Base-by-base conservation (phyloP, 2,113 vertebrate genomes). In the Hepsetus odoe region DNA sequence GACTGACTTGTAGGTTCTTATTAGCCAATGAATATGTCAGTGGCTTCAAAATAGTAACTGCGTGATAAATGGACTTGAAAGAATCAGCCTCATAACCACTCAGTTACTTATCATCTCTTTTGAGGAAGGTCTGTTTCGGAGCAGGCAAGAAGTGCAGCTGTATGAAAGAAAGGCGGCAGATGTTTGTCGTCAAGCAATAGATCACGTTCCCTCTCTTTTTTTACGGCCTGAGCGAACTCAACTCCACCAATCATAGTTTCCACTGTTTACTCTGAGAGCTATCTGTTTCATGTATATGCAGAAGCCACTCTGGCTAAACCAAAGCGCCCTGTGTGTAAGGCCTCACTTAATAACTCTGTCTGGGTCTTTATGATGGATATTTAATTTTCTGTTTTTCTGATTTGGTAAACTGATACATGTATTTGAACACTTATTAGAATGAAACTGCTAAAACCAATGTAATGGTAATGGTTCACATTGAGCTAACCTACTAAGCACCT, bases 211-310 rank as follows among this genome's bases (percentile, higher is more conserved):
- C 32, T 76, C 72, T 83, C 20, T 81, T 64, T n/a, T n/a, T n/a
- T 46, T 59, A 68, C 11, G 30, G 76, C 72, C 59, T 5, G 33
- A 49, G 67, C 68, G 35, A 30, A 74, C 75, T 42, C 22, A 51
- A 56, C 79, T 61, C 26, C 62, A 20, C 61, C 82, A 62, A 53
- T 83, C 83, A 86, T 62, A 62, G 81, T 86, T 87, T 86, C 79
- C 81, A 85, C 66, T 88, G 81, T 88, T 87, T 88, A 84, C 46
- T 73, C 42, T 61, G 33, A 56, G 35, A 61, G 40, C 53, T 64
- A 44, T 68, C 38, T 76, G 73, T 71, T 28, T 75, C 46, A 44
- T 44, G 65, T 71, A 55, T 70, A 49, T 58, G 58, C 30, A 46
- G 42, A 32, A 40, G 35, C 59, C 13, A 16, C 40, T 72, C 76